Conservation (phyloP, 2,113 vertebrate species). For the Eidolon helvum region DNA sequence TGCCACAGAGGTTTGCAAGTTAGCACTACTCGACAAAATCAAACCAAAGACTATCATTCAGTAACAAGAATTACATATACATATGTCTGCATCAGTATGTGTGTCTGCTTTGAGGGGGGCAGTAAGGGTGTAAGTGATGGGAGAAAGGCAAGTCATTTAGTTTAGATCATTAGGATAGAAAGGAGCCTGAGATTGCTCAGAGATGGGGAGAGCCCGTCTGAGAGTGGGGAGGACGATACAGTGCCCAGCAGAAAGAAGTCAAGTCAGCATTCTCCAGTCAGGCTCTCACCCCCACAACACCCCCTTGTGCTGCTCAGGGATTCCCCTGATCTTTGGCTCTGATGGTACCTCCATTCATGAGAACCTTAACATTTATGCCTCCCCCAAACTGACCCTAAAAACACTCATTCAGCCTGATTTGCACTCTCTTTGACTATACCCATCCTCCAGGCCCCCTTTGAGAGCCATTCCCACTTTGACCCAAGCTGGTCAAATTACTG, state of each 20-base stretch:
- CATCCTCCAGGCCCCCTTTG: not conserved
- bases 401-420: not conserved
- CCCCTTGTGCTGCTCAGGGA: not conserved
- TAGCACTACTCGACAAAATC: not conserved
- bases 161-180: not conserved
- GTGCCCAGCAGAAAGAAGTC: not conserved
- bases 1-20: not conserved
- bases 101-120: not conserved
- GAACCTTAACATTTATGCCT: not conserved
- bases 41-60: not conserved
- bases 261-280: not conserved
- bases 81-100: not conserved
- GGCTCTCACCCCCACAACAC: not conserved
- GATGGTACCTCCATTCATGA: not conserved
- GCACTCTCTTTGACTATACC: too few species aligned
- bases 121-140: not conserved
- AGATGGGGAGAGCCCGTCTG: not conserved
- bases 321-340: not conserved
- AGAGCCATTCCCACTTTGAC: not conserved
- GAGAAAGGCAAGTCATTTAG: not conserved
- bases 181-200: not conserved
- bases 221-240: not conserved
- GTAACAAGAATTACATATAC: not conserved
- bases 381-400: not conserved
- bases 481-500: not conserved